Conservation (phyloP, 2,797 vertebrate genomes). For the Varecia variegata region DNA sequence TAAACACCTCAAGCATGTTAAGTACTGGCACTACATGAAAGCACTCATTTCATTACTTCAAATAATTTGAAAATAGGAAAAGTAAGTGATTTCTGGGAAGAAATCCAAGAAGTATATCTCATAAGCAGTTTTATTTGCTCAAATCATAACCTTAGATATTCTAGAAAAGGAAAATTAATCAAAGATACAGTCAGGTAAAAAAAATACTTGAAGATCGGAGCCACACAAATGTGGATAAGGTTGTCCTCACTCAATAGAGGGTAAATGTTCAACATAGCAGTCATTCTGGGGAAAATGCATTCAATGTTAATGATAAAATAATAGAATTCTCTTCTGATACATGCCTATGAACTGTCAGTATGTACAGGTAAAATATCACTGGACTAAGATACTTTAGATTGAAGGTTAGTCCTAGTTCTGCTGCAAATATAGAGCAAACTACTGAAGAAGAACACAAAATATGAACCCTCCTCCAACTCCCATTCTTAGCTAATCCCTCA, state of each 20-base stretch:
- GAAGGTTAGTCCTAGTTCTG: neutral
- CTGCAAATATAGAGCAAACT: neutral
- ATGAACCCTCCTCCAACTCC: neutral
- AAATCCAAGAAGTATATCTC: conserved; percentile 77
- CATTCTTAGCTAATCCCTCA: neutral
- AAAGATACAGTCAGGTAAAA: conserved; percentile 26
- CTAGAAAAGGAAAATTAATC: conserved; percentile 77
- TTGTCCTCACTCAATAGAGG: neutral
- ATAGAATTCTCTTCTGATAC: neutral
- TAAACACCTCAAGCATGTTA: neutral
- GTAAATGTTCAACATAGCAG: neutral
- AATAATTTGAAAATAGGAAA: conserved; percentile 56
- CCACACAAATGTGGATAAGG: conserved; percentile 68
- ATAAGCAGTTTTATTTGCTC: conserved; percentile 65
- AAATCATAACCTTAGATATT: conserved; percentile 72
- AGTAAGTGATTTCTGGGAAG: conserved; percentile 77
- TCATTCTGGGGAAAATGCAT: neutral
- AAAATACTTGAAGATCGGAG: conserved; percentile 60
- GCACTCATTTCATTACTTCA: conserved; percentile 38
- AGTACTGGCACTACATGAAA: conserved; percentile 64
- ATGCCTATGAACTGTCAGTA: neutral
- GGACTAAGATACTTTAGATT: neutral
- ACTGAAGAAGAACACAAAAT: neutral
- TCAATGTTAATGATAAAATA: neutral
- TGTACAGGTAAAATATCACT: neutral